Evolutionary conservation across 2,888 invertebrate species (phyloP).

Genomic region (Atrina japonica): DNA sequence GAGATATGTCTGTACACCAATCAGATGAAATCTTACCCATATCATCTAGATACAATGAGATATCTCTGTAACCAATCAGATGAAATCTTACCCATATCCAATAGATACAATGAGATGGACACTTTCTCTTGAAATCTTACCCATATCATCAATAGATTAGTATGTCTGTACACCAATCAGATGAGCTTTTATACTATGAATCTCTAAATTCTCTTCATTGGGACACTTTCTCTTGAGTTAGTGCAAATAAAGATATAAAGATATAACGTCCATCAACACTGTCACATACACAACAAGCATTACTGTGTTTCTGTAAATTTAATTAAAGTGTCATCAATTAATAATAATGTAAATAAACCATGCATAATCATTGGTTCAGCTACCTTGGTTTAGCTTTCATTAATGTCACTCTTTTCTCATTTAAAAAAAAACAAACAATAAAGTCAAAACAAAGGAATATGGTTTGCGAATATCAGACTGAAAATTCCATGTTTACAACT

Average conservation of each 20-base stretch:
- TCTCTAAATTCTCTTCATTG: conserved; percentile 70
- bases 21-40: too few species aligned
- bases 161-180: conserved; percentile 63
- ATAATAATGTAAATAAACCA: not conserved
- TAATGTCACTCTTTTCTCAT: not conserved
- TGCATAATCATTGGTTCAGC: not conserved
- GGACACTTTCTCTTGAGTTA: conserved; percentile 57
- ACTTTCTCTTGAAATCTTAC: conserved; percentile 62
- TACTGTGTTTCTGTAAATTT: conserved; percentile 57
- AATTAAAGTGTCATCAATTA: too few species aligned
- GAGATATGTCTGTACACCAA: too few species aligned
- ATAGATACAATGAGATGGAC: too few species aligned
- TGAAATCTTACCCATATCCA: too few species aligned
- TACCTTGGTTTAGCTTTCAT: not conserved
- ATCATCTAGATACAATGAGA: too few species aligned
- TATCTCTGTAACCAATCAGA: too few species aligned
- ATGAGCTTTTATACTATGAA: conserved; percentile 60
- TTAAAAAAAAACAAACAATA: not conserved
- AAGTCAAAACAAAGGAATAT: too few species aligned
- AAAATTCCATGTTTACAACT: too few species aligned
- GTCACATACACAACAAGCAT: conserved; percentile 65
- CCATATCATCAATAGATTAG: conserved; percentile 75
- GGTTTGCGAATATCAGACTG: too few species aligned
- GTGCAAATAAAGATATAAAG: conserved; percentile 69
- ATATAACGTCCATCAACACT: conserved; percentile 73